phyloP scores from a whole-genome alignment of 30 jellyfish, hydroid and myxozoan species.

The Haliclystus octoradiatus region DNA sequence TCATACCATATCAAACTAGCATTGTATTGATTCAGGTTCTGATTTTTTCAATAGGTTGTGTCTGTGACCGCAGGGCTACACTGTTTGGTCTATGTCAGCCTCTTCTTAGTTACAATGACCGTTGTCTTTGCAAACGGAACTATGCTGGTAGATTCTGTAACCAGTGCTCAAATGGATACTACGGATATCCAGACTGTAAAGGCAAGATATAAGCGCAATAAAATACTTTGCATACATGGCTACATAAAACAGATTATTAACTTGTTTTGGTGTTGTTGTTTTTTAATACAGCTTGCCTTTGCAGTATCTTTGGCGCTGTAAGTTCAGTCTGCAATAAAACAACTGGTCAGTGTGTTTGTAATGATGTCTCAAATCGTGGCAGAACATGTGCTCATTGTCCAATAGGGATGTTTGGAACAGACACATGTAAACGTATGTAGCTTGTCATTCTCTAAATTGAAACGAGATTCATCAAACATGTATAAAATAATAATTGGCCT shows the following conservation, averaged over 20 bases:
- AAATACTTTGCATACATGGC: background rate
- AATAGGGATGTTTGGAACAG: constrained; percentile 25
- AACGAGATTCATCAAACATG: background rate
- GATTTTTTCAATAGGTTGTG: constrained; percentile 22
- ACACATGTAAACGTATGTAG: background rate
- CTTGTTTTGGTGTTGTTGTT: no score
- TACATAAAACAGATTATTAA: no score
- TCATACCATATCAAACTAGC: no score
- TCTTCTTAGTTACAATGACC: constrained; percentile 9
- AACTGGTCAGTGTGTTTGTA: constrained; percentile 81
- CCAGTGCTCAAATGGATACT: constrained; percentile 16
- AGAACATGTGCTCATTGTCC: constrained; percentile 55
- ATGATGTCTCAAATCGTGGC: constrained; percentile 34
- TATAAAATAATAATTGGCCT: background rate
- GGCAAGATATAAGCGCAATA: constrained; percentile 3
- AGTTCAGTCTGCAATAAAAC: constrained; percentile 33
- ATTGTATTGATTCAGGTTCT: no score
- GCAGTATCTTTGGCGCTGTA: constrained; percentile 24
- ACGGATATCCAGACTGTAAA: constrained; percentile 33
- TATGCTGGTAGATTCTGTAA: constrained; percentile 33
- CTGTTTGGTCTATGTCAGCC: constrained; percentile 39
- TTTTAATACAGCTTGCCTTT: constrained; percentile 18
- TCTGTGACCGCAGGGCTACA: constrained; percentile 31
- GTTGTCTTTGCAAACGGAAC: constrained; percentile 44
- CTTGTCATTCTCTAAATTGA: background rate